Base-by-base conservation (phyloP, 2,797 vertebrate genomes). In the Xiphorhynchus erythropygius region DNA sequence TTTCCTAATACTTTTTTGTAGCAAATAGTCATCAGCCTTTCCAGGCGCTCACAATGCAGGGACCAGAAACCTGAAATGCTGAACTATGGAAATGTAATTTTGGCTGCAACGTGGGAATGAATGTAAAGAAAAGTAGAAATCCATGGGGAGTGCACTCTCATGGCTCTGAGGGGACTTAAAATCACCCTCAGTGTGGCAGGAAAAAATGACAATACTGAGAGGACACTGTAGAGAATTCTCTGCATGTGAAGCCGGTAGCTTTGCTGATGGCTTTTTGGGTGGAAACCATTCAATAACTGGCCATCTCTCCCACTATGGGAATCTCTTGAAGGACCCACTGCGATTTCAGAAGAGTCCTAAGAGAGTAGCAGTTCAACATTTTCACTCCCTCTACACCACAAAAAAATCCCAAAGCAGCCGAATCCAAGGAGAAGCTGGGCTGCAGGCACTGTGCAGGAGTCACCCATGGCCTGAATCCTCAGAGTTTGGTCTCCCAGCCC, bases 171-270 rank as follows among this genome's bases (percentile, higher is more conserved):
- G n/a, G 30, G 33, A 85, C 37, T 46, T 60, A 24, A 85, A 69
- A 59, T 6, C 39, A 68, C 11, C 8, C 47, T 67, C 37, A 62
- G 0, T 0, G 3, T 12, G 7, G 9, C 50, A 88, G n/a, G 12
- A 68, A 25, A 67, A 75, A 77, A 42, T 44, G 10, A 33, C n/a
- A 56, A 22, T 18, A 57, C n/a, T 52, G 42, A 65, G 2, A 24
- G 18, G 21, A 62, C 41, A 52, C 2, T 19, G 18, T 4, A 5
- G 2, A 75, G 81, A 49, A 84, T 67, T n/a, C 18, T 73, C 7
- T 0, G 0, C 0, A 1, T 9, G 7, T 27, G 47, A 71, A 7
- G n/a, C 28, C 14, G 2, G 50, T 18, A 82, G 32, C 52, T 84
- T 42, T 44, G 49, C 60, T 25, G 5, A 63, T 3, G 42, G 44